Evolutionary conservation across 2,797 vertebrate species (phyloP), one percentile per base, ranked within the genome.

Genomic region (Chrysocyon brachyurus): DNA sequence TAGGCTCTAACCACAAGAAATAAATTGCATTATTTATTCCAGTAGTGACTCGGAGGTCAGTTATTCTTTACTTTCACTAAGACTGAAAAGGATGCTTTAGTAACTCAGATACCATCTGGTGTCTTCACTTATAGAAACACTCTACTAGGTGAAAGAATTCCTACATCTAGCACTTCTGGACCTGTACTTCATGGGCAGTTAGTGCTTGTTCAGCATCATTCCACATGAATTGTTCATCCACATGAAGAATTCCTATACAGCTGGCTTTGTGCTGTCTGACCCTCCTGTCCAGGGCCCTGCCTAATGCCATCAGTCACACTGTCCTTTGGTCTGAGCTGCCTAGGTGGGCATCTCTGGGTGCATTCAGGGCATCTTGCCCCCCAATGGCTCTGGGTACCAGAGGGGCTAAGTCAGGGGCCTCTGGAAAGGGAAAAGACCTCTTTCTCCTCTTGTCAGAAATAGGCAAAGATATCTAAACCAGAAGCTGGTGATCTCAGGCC

Each of bases 11-110:
- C 86, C 49, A 36, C 14, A 86, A 97, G 90, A 59, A 59, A 77
- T 90, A 61, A 79, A 66, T 64, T 75, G 81, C 33, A 78, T 26
- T 56, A 66, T 57, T 77, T 72, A 90, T 90, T 90, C 68, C 21
- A 59, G 79, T 84, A 94, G 26, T 81, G 87, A 95, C 73, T 75
- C 64, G 15, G 75, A 89, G 59, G 63, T 77, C 75, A 49, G 73
- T 31, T 75, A 77, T 63, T 68, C 26, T 79, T 79, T 68, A 91
- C 85, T 87, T 68, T 94, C n/a, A 83, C 56, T 70, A 83, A 94
- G 57, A 91, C 22, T 90, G 66, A 70, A 92, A 90, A 94, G 68
- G 63, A 36, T 79, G 81, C 84, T 59, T 54, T 82, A 54, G 52
- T 57, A 22, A 94, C 72, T 64, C 57, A 54, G 72, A 68, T 4